phyloP scores from a whole-genome alignment of 2,113 vertebrate species.

The Gadus chalcogrammus region DNA sequence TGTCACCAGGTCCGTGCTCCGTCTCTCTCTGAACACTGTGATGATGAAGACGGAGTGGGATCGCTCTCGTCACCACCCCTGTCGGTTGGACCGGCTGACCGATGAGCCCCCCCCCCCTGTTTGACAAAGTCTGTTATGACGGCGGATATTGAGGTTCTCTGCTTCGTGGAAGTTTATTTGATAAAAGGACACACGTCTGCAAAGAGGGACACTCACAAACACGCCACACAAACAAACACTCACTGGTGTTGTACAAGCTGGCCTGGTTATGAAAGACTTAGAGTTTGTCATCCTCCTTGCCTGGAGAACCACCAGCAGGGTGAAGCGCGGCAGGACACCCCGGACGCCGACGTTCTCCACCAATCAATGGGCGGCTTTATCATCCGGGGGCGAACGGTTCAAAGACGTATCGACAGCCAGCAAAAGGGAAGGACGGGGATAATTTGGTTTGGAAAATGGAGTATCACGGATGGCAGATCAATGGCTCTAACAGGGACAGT shows the following conservation, averaged over 20 bases:
- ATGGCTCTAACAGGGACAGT: conserved; percentile 29
- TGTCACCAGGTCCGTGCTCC: too few species aligned
- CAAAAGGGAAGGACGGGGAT: neutral
- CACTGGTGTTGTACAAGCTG: conserved; percentile 46
- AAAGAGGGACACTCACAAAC: conserved; percentile 41
- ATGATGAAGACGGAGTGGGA: too few species aligned
- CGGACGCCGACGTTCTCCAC: conserved; percentile 19
- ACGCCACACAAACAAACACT: neutral
- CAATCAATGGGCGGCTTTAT: conserved; percentile 17
- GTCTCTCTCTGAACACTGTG: too few species aligned
- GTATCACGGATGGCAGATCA: conserved; percentile 27
- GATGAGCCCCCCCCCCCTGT: too few species aligned
- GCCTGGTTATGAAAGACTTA: conserved; percentile 44
- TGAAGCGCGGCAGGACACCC: conserved; percentile 3
- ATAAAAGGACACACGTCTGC: neutral
- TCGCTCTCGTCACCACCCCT: too few species aligned
- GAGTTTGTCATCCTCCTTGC: conserved; percentile 37
- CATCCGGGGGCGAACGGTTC: conserved; percentile 5
- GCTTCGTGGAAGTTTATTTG: too few species aligned
- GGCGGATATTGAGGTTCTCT: too few species aligned
- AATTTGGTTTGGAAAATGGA: conserved; percentile 18
- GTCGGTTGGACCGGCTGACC: too few species aligned
- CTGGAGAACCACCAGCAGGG: conserved; percentile 27
- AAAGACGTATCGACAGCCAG: conserved; percentile 21
- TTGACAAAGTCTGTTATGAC: too few species aligned